Base-by-base conservation (phyloP, 2,888 invertebrate genomes). In the Pyrrhia umbra region DNA sequence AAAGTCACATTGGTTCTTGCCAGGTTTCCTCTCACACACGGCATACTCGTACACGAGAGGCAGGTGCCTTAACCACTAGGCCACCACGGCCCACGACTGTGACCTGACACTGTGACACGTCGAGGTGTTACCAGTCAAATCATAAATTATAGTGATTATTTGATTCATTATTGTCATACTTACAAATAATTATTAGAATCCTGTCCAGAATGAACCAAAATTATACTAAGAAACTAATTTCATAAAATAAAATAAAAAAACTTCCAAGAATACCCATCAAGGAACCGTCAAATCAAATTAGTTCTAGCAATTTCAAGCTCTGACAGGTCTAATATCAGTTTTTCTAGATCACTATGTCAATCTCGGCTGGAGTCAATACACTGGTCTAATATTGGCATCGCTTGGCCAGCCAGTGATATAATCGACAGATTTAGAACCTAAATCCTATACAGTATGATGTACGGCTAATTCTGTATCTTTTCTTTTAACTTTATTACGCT, bases 371-470 rank as follows among this genome's bases (percentile, higher is more conserved):
- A 87, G 83, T 85, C 79, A 82, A 83, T 82, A 77, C 74, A 70
- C 82, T 77, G 61, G 61, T 81, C 85, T 86, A 85, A 86, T 80
- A 80, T 82, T 82, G 85, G 85, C 71, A 56, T 56, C 76, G 74
- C 65, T 77, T 80, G 81, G 84, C 82, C n/a, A 81, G 46, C 68
- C 68, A 72, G 69, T 89, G 88, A 87, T 84, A 85, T 81, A 86
- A 90, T 82, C 89, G 87, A 87, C 89, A 40, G 76, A 88, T 82
- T 88, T 90, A 90, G 88, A 79, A 84, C 71, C 69, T 61, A 80
- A 83, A 81, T 70, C 47, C 68, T 80, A 82, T 85, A 68, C 79
- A 85, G 78, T 68, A 69, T 83, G 81, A 80, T 80, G 70, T 72
- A 81, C 75, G 40, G 73, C 80, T 81, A 79, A 76, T 79, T 80